These are phyloP conservation scores for Mnemiopsis leidyi DNA, from an alignment of 37 sponge, comb jelly and placozoan species.

Conservation along the genomic window DNA sequence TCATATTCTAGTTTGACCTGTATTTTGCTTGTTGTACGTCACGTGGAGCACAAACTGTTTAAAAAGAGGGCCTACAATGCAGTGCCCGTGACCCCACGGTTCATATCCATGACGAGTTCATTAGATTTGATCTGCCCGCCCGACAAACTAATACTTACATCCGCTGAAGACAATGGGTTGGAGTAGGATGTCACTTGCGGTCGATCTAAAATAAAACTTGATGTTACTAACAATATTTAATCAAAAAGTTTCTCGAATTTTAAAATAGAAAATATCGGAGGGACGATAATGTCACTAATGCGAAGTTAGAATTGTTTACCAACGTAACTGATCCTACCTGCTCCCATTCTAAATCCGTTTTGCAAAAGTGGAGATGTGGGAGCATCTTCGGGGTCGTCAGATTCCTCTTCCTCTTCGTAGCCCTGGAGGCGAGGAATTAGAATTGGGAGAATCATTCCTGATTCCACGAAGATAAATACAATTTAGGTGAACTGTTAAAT, in stretches of 20 bases:
- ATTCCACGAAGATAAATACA: no score
- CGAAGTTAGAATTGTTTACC: no score
- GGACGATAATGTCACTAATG: background rate
- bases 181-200: conserved; percentile 28
- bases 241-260: background rate
- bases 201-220: background rate
- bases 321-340: conserved; percentile 18
- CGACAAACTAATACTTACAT: background rate
- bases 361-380: conserved; percentile 47
- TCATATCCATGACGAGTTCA: background rate
- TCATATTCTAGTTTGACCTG: no score
- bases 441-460: no score
- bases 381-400: background rate
- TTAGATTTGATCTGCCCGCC: background rate
- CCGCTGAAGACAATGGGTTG: background rate
- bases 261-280: background rate
- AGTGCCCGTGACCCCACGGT: background rate
- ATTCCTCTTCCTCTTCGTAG: background rate
- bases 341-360: conserved; percentile 28
- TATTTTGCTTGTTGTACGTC: background rate
- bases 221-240: no score
- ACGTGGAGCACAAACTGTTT: background rate
- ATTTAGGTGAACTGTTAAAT: no score
- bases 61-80: background rate
- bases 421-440: no score